phyloP scores from a whole-genome alignment of 2,113 vertebrate genomes.

The Bothrops jararaca region DNA sequence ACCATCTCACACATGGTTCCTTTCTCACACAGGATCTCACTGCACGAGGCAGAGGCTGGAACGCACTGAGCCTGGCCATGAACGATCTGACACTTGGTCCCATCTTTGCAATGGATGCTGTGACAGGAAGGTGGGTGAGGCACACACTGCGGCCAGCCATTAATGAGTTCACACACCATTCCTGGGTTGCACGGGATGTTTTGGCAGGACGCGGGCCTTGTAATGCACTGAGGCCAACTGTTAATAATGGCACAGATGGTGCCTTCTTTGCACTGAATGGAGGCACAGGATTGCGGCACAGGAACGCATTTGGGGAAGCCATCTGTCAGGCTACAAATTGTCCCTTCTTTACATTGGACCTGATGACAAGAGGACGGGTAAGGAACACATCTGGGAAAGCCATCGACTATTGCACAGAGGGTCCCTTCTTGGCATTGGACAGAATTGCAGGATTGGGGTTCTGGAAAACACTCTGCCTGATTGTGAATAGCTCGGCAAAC shows the following conservation, averaged over 20 bases:
- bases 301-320: neutral
- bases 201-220: neutral
- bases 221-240: neutral
- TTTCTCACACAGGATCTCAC: neutral
- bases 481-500: neutral
- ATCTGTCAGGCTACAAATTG: neutral
- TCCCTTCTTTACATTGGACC: neutral
- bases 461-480: neutral
- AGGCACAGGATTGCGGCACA: neutral
- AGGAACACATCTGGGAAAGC: neutral
- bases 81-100: neutral
- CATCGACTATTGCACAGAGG: neutral
- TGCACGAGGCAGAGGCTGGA: neutral
- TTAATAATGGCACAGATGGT: neutral
- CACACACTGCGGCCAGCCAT: conserved; percentile 5
- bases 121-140: neutral
- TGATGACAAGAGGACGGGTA: conserved; percentile 9
- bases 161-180: neutral
- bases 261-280: neutral
- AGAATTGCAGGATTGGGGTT: neutral
- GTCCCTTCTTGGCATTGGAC: neutral
- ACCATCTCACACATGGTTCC: neutral
- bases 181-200: neutral
- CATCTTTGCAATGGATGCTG: neutral
- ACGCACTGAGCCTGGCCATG: neutral